These are phyloP conservation scores for Lordiphosa clarofinis DNA, from an alignment of 1,140 invertebrate species.

Conservation along the genomic window DNA sequence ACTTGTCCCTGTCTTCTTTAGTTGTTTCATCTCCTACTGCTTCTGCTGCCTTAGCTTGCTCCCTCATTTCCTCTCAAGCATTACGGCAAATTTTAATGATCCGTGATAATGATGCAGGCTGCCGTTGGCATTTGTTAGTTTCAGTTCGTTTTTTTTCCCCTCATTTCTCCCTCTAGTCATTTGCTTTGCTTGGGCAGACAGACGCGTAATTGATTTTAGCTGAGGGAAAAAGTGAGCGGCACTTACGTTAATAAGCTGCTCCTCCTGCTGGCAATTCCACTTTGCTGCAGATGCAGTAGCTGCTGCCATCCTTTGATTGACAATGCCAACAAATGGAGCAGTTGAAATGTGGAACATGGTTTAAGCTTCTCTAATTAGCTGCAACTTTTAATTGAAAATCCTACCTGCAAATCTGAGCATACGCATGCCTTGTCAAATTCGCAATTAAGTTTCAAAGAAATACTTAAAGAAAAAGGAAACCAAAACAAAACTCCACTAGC, in stretches of 20 bases:
- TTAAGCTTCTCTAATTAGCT: constrained; percentile 42
- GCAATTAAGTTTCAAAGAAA: constrained; percentile 31
- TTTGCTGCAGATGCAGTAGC: constrained; percentile 10
- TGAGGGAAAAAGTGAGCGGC: constrained; percentile 18
- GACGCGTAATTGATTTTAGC: constrained; percentile 49
- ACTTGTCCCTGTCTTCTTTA: constrained; percentile 23
- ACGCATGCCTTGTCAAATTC: constrained; percentile 39
- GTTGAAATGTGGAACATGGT: constrained; percentile 32
- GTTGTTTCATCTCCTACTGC: no score
- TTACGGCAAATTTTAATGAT: constrained; percentile 71
- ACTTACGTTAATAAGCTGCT: constrained; percentile 45
- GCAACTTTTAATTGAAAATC: constrained; percentile 58
- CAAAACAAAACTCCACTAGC: constrained; percentile 8
- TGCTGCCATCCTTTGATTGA: constrained; percentile 48
- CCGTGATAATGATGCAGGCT: constrained; percentile 68
- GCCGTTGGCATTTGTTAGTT: constrained; percentile 48
- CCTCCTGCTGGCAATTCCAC: constrained; percentile 3
- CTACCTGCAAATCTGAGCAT: constrained; percentile 45
- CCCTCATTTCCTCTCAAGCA: constrained; percentile 51
- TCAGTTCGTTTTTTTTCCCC: constrained; percentile 32
- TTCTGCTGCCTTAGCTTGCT: constrained; percentile 18
- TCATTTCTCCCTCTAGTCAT: not conserved
- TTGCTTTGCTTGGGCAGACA: constrained; percentile 13
- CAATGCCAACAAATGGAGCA: constrained; percentile 62
- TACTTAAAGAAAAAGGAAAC: constrained; percentile 12